Base-by-base conservation (phyloP, 1,140 invertebrate species). In the Aphelenchoides fujianensis region DNA sequence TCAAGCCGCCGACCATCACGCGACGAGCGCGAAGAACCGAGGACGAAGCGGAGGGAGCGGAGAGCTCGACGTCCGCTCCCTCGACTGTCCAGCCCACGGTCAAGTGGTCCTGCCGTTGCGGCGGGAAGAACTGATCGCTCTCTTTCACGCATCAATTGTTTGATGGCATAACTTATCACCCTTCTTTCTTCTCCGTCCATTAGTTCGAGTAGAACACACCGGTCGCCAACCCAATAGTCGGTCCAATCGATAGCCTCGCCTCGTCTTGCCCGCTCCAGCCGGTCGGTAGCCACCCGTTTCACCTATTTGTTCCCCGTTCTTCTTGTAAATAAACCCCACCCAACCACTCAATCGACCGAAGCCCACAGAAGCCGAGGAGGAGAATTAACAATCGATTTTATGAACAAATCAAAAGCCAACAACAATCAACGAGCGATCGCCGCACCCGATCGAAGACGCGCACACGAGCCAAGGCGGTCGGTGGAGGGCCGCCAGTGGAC, bases 331-430 rank as follows among this genome's bases (percentile, higher is more conserved):
- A 48, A 48, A 48, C 12, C 23, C 41, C 12, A 48, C 12, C n/a
- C n/a, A n/a, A n/a, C n/a, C n/a, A n/a, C n/a, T n/a, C n/a, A n/a
- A n/a, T n/a, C n/a, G n/a, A n/a, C n/a, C n/a, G n/a, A n/a, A n/a
- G n/a, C n/a, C n/a, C n/a, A n/a, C n/a, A 16, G 23, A 48, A 48
- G 41, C 23, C 41, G 41, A 48, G n/a, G n/a, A 48, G 12, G 23
- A 48, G 12, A 48, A 48, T n/a, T 48, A 48, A 48, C 41, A 48
- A 48, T 48, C 23, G 41, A 16, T 48, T 48, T 48, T 48, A 48
- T 59, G 5, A 59, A 59, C 55, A 59, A 59, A 59, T 7, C 55
- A 59, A 59, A 7, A 28, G 32, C 55, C 23, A 59, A 59, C 5
- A 5, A 7, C 55, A 7, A 7, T 59, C 5, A 59, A 59, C 55